These are phyloP conservation scores for Cryptus viduatorius DNA, from an alignment of 2,888 invertebrate genomes.

Conservation along the genomic window DNA sequence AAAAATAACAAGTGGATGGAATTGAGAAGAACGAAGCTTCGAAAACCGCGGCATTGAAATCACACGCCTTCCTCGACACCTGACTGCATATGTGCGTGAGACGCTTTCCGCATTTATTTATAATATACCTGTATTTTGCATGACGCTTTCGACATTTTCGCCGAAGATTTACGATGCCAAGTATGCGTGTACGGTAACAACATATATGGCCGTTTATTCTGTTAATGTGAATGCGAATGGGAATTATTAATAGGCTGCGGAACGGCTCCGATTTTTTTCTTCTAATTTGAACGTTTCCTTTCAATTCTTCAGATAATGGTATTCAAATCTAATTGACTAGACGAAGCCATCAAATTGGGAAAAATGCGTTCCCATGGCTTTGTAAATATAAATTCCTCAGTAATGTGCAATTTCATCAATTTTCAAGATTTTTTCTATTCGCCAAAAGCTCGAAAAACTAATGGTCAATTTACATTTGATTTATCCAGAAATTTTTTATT, in stretches of 20 bases:
- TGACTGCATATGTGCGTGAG: conserved; percentile 29
- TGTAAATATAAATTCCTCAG: too few relatives aligned
- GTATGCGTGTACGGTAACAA: conserved; percentile 11
- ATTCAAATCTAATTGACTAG: too few relatives aligned
- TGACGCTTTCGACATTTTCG: not conserved
- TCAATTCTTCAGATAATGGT: too few relatives aligned
- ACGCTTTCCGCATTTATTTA: conserved; percentile 25
- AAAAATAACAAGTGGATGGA: conserved; percentile 11
- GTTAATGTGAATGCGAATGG: not conserved
- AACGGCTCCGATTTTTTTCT: too few relatives aligned
- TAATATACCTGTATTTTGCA: conserved; percentile 20
- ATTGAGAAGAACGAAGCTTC: conserved; percentile 27
- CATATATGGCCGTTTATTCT: not conserved
- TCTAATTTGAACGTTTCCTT: too few relatives aligned
- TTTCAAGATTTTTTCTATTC: too few relatives aligned
- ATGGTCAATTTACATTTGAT: not conserved
- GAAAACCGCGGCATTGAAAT: conserved; percentile 70
- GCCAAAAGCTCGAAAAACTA: too few relatives aligned
- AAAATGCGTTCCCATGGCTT: too few relatives aligned
- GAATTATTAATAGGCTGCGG: not conserved
- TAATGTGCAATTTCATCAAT: too few relatives aligned
- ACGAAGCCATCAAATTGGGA: too few relatives aligned
- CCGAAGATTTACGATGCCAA: conserved; percentile 7
- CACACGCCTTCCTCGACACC: conserved; percentile 47
- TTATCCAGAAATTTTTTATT: not conserved